phyloP scores from a whole-genome alignment of 2,888 invertebrate genomes.

The Prosapia bicincta region DNA sequence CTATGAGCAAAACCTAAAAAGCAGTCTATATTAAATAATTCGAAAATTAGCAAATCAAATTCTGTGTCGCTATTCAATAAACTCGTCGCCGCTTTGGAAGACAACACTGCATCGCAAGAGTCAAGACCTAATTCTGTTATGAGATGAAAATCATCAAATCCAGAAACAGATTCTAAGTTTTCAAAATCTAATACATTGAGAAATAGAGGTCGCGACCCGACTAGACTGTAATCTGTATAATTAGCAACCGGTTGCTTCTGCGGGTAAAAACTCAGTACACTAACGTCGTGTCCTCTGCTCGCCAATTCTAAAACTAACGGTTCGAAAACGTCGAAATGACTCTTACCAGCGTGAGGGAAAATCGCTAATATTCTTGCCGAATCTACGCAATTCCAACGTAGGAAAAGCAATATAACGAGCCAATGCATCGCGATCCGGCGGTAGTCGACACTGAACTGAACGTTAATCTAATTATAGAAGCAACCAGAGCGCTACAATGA shows the following conservation, averaged over 20 bases:
- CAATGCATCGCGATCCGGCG: too few species aligned
- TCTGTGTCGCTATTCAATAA: constrained; percentile 17
- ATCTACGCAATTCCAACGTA: background rate
- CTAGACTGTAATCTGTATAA: constrained; percentile 40
- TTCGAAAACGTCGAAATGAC: constrained; percentile 38
- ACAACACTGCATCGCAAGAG: constrained; percentile 29
- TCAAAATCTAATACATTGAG: constrained; percentile 30
- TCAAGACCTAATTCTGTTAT: constrained; percentile 30
- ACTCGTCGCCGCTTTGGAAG: constrained; percentile 16
- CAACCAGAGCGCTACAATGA: too few species aligned
- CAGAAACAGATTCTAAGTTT: constrained; percentile 28
- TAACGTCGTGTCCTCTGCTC: constrained; percentile 41
- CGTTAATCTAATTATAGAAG: too few species aligned
- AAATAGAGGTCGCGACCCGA: constrained; percentile 33
- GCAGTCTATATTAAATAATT: constrained; percentile 41
- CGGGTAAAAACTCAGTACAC: constrained; percentile 39
- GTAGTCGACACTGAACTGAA: too few species aligned
- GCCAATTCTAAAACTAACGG: constrained; percentile 41
- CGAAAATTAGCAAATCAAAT: constrained; percentile 41
- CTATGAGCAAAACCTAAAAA: constrained; percentile 38
- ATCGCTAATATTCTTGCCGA: constrained; percentile 38
- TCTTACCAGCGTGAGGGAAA: constrained; percentile 40
- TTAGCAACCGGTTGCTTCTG: constrained; percentile 35
- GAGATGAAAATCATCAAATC: constrained; percentile 19
- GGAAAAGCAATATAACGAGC: too few species aligned